phyloP scores from a whole-genome alignment of 2,797 vertebrate genomes.

The Vipera ursinii region DNA sequence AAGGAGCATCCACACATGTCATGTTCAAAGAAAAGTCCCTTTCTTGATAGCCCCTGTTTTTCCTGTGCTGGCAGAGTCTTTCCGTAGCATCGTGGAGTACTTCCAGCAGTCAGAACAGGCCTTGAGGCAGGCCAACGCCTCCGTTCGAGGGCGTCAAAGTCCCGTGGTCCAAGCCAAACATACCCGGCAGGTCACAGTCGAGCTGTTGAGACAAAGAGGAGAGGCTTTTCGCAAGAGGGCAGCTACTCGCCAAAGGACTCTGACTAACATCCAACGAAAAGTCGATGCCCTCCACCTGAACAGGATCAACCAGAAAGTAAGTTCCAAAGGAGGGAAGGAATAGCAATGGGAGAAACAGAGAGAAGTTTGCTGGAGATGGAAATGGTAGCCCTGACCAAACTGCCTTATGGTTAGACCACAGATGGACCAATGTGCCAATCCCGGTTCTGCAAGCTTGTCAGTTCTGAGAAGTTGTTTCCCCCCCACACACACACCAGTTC shows the following conservation, averaged over 20 bases:
- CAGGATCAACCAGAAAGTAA: slow-evolving; percentile 76
- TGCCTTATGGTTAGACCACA: neutral
- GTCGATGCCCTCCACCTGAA: slow-evolving; percentile 63
- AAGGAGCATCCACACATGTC: neutral
- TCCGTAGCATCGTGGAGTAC: slow-evolving; percentile 67
- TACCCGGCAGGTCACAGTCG: slow-evolving; percentile 48
- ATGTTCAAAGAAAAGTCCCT: neutral
- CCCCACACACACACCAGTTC: neutral
- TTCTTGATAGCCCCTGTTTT: neutral
- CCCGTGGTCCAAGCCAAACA: slow-evolving; percentile 66
- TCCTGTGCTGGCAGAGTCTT: slow-evolving; percentile 73
- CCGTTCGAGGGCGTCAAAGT: slow-evolving; percentile 65
- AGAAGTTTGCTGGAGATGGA: neutral
- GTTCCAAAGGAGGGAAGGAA: neutral
- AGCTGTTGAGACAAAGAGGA: slow-evolving; percentile 59
- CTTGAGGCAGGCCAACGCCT: slow-evolving; percentile 64
- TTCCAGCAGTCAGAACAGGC: slow-evolving; percentile 70
- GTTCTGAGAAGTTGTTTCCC: neutral
- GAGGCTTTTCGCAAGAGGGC: slow-evolving; percentile 60
- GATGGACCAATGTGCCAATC: neutral
- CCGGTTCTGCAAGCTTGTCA: neutral
- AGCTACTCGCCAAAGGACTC: slow-evolving; percentile 71
- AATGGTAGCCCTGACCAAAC: neutral
- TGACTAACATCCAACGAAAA: slow-evolving; percentile 75
- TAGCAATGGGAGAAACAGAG: neutral